phyloP scores from a whole-genome alignment of 2,888 invertebrate genomes.

The Tetranychus truncatus region DNA sequence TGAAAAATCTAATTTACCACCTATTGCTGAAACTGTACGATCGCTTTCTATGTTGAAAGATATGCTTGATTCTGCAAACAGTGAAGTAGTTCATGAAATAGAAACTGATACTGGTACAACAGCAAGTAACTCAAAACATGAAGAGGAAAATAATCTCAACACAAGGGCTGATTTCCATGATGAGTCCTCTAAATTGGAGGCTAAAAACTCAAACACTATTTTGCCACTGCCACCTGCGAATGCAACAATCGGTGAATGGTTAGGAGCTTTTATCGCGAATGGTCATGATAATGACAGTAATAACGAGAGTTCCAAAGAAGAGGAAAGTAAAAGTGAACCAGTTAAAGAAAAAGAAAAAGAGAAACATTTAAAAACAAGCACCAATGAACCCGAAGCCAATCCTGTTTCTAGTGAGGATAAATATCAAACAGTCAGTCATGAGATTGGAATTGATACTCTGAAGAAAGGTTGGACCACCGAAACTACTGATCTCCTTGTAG shows the following conservation, averaged over 20 bases:
- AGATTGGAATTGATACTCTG: background rate
- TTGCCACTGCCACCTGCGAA: constrained; percentile 17
- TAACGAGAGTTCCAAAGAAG: background rate
- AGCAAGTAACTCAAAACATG: background rate
- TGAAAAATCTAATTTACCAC: constrained; percentile 11
- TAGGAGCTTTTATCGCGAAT: constrained; percentile 15
- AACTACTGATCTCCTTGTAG: constrained; percentile 60
- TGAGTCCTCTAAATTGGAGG: background rate
- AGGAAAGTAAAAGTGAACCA: constrained; percentile 6
- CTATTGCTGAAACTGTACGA: constrained; percentile 18
- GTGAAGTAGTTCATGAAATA: constrained; percentile 2
- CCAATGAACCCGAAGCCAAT: constrained; percentile 13
- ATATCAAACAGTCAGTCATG: constrained; percentile 3
- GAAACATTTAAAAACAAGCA: background rate
- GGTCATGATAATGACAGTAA: constrained; percentile 6
- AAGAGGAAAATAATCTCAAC: background rate
- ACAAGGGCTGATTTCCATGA: background rate
- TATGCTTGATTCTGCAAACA: constrained; percentile 8
- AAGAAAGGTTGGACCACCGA: constrained; percentile 54
- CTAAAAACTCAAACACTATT: constrained; percentile 1
- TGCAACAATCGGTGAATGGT: constrained; percentile 20
- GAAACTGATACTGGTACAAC: constrained; percentile 4
- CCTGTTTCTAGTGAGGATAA: constrained; percentile 11
- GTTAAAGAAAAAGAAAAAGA: background rate
- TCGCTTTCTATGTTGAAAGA: constrained; percentile 21